Evolutionary conservation across 2,888 invertebrate genomes (phyloP).

Genomic region (Eustalomyia histrio): DNA sequence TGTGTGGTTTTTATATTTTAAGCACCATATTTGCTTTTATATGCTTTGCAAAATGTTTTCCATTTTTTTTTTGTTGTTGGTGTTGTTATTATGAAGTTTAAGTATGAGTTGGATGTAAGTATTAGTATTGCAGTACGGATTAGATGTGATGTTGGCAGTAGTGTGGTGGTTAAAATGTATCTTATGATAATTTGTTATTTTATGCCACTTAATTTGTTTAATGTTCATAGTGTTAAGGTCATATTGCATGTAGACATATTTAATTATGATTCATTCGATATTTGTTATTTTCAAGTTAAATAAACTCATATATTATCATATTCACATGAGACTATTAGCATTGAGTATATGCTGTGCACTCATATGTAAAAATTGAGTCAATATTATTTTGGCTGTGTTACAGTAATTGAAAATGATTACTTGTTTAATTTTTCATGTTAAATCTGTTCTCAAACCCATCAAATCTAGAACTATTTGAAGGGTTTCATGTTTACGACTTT

Average conservation of each 20-base stretch:
- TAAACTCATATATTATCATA: slow-evolving; percentile 34
- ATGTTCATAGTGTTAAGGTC: slow-evolving; percentile 54
- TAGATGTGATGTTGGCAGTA: background rate
- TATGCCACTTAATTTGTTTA: slow-evolving; percentile 52
- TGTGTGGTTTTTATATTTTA: slow-evolving; percentile 8
- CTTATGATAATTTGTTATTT: slow-evolving; percentile 1
- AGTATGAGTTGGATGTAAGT: background rate
- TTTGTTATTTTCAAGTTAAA: slow-evolving; percentile 39
- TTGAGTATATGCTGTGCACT: background rate
- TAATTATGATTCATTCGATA: slow-evolving; percentile 58
- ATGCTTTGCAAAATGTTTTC: background rate
- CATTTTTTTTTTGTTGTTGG: background rate
- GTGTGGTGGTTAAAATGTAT: slow-evolving; percentile 15
- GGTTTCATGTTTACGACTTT: too few species aligned
- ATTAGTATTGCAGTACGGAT: background rate
- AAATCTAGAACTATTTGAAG: too few species aligned
- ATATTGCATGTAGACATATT: slow-evolving; percentile 25
- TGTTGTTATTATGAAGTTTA: background rate
- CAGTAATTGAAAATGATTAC: too few species aligned
- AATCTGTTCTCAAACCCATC: too few species aligned
- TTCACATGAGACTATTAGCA: slow-evolving; percentile 14
- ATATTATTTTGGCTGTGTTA: background rate
- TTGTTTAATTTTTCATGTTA: too few species aligned
- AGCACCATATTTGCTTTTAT: slow-evolving; percentile 29
- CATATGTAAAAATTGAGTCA: background rate